Base-by-base conservation (phyloP, 2,888 invertebrate genomes). In the Drosophila conformis region DNA sequence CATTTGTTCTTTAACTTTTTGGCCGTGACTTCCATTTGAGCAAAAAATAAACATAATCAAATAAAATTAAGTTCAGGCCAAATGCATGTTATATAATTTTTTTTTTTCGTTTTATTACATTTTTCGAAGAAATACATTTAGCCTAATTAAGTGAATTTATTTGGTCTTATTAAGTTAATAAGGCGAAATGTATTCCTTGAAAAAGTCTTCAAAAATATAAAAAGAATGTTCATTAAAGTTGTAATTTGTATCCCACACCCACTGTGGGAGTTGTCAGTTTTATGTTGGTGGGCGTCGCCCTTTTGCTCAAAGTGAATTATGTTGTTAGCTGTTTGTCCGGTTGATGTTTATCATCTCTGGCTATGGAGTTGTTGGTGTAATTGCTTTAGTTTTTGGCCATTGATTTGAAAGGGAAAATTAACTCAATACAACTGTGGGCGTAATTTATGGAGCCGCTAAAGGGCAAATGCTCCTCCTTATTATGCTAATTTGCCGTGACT, bases 361-460 rank as follows among this genome's bases (percentile, higher is more conserved):
- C 33, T n/a, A 29, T 36, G 36, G 29, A 31, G 64, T 64, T 70
- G 65, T 49, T 68, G 67, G 51, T 65, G 78, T 82, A 85, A 87
- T 84, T 87, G 78, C 70, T 73, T 76, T 65, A 78, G 87, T 78
- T 84, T 73, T 78, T 73, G 69, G 72, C 72, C 78, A 81, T 83
- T 74, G 86, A 86, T 79, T 86, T 72, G 63, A 58, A 76, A 29
- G 69, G 62, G 67, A 64, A 67, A 76, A 71, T 68, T 58, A 71
- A 71, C 56, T 53, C 40, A 42, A 40, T 27, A 8, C 31, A 48
- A 29, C 33, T 33, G 63, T 83, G 82, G 87, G 83, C 68, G 87
- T 69, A 82, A 86, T 86, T 86, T 83, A 86, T 86, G 82, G 67
- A 68, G 53, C 53, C 67, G 48, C 49, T 31, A 56, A 76, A 67